Base-by-base conservation (phyloP, 35 echinoderm and acorn worm genomes). In the Amphiura filiformis region DNA sequence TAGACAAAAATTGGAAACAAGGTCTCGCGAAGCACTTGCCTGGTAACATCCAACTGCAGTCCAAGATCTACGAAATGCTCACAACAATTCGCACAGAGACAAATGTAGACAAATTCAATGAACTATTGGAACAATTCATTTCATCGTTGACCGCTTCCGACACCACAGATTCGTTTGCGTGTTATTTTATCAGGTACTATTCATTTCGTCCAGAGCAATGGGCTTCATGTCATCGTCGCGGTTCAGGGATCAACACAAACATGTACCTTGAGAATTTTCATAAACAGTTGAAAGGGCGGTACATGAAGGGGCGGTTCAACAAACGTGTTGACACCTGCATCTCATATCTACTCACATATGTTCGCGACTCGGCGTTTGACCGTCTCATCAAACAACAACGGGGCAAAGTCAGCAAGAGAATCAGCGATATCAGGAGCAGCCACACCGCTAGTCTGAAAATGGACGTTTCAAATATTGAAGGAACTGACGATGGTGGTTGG, bases 251-350 rank as follows among this genome's bases (percentile, higher is more conserved):
- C 13, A 85, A 56, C 34, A 56, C 83, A 35, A 61, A 61, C 35
- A 61, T 85, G 47, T 85, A 44, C 56, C 44, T n/a, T 0, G 83
- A 85, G 64, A 61, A 56, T 36, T 85, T 85, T 61, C 83, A 85
- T 36, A 36, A 34, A 56, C 33, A 34, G 18, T 39, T 85, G 32
- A 34, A 85, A 30, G 11, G 33, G 12, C 32, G 35, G 13, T 85
- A 85, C 22, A 22, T 33, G 12, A 34, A 85, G 35, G 83, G 83
- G 32, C 26, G 44, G 1, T 56, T 65, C 56, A 85, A 85, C 83
- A 85, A 85, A 36, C 83, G 83, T 36, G 83, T 85, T 33, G 83
- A 85, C 56, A 85, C 33, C 14, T 85, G 83, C 26, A 30, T 70
- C 61, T 2, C 2, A 15, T 18, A 26, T 70, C 61, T 70, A 2